phyloP scores from a whole-genome alignment of 2,888 invertebrate species.

The Epistrophe grossulariae region DNA sequence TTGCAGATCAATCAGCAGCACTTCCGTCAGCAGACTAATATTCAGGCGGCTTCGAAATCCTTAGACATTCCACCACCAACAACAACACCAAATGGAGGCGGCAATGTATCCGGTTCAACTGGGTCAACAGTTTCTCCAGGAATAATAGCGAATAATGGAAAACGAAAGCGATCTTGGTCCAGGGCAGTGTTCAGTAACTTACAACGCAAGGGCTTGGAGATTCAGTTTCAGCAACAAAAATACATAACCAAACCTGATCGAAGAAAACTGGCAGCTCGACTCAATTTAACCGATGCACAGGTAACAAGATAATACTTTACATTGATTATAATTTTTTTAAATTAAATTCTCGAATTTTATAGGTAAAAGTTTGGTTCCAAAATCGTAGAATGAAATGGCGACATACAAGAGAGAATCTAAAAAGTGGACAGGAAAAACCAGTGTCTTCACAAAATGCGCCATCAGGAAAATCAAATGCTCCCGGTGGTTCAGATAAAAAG shows the following conservation, averaged over 20 bases:
- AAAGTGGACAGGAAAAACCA: constrained; percentile 82
- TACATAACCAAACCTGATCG: constrained; percentile 98
- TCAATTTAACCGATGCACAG: constrained; percentile 97
- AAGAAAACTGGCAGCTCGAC: constrained; percentile 94
- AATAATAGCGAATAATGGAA: constrained; percentile 81
- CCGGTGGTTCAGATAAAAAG: constrained; percentile 24
- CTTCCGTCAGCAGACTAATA: constrained; percentile 76
- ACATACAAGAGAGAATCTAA: constrained; percentile 88
- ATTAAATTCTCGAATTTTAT: constrained; percentile 67
- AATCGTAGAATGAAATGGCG: constrained; percentile 95
- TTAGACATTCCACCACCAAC: constrained; percentile 78
- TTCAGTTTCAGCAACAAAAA: constrained; percentile 96
- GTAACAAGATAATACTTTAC: constrained; percentile 83
- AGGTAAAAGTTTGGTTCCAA: constrained; percentile 98
- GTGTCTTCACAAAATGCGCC: constrained; percentile 63
- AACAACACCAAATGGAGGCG: constrained; percentile 58
- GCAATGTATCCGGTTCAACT: constrained; percentile 60
- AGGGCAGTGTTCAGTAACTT: constrained; percentile 97
- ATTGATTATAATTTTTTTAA: background rate
- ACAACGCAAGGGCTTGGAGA: constrained; percentile 96
- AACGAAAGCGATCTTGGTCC: constrained; percentile 96
- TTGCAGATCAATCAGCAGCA: constrained; percentile 79
- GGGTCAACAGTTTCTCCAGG: constrained; percentile 35
- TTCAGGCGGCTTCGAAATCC: constrained; percentile 77
- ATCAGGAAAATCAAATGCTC: constrained; percentile 8